Base-by-base conservation (phyloP, 2,888 invertebrate genomes). In the Volucella bombylans region DNA sequence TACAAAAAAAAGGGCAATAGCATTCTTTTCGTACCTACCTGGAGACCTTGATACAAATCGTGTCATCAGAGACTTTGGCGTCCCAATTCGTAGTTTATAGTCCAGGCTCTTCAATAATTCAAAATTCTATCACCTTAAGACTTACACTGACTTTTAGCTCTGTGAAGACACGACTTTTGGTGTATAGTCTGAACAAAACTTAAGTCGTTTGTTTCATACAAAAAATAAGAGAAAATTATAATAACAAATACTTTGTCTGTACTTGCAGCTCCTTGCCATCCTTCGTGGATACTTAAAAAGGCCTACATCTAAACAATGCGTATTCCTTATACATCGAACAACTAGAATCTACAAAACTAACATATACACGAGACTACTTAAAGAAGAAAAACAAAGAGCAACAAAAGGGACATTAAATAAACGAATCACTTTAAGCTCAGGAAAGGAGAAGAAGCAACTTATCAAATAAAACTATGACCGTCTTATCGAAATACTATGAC, bases 401-500 rank as follows among this genome's bases (percentile, higher is more conserved):
- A 23, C 15, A 55, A 55, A 57, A 4, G 11, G 1, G n/a, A 12
- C 10, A 62, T 18, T 10, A 1, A 39, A 15, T 11, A 9, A 14
- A 23, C 10, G 4, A 67, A 50, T 10, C 9, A n/a, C 10, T 47
- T 38, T 1, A 43, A 45, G 9, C 8, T 23, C 6, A 14, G 31
- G 38, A 54, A n/a, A 67, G 31, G 52, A 12, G 43, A 11, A 43
- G 43, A 61, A 12, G 8, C 6, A 39, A 65, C 3, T 31, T 4
- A 47, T 18, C 14, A 8, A 45, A 52, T 4, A 45, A 39, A 10
- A 39, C 31, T 68, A 91, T 91, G 91, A 88, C 88, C 55, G 89
- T 89, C 39, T 81, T 95, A 87, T 95, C 95, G 2, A 95, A 95
- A 91, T 93, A 94, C 87, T 89, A 95, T 80, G 93, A 94, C 88